These are phyloP conservation scores for Euproctis similis DNA, from an alignment of 2,888 invertebrate genomes.

Conservation along the genomic window DNA sequence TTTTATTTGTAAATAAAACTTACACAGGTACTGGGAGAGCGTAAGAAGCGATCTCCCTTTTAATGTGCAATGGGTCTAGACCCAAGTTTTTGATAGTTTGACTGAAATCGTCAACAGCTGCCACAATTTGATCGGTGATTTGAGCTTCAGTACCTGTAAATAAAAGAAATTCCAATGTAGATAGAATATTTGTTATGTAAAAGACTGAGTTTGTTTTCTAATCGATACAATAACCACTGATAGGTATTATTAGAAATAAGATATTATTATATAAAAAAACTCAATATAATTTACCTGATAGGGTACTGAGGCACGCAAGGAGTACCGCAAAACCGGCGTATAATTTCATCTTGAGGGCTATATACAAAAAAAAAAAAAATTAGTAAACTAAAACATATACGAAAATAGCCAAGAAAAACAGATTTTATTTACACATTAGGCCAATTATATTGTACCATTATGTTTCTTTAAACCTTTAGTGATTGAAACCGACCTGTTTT, in stretches of 20 bases:
- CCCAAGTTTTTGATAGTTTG: constrained; percentile 33
- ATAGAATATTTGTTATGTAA: too few species aligned
- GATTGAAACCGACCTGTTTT: too few species aligned
- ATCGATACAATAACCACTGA: too few species aligned
- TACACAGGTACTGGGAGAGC: constrained; percentile 41
- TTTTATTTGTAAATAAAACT: too few species aligned
- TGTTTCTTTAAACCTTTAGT: too few species aligned
- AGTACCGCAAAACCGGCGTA: constrained; percentile 29
- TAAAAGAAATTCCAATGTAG: too few species aligned
- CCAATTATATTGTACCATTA: too few species aligned
- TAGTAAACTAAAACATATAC: too few species aligned
- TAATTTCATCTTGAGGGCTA: constrained; percentile 32
- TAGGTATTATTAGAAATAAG: background rate
- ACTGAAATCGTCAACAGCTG: constrained; percentile 27
- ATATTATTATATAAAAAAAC: too few species aligned
- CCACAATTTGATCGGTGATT: constrained; percentile 23
- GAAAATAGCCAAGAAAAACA: too few species aligned
- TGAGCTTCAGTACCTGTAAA: constrained; percentile 11
- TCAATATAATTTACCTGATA: constrained; percentile 2
- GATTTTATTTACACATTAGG: too few species aligned
- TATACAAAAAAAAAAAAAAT: background rate
- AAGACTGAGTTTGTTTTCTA: too few species aligned
- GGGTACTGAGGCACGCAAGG: constrained; percentile 32
- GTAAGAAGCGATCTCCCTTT: constrained; percentile 4
- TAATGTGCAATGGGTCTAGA: constrained; percentile 35